Evolutionary conservation across 2,113 vertebrate species (phyloP), one percentile per base, ranked within the genome.

Genomic region (Ctenomys sociabilis): DNA sequence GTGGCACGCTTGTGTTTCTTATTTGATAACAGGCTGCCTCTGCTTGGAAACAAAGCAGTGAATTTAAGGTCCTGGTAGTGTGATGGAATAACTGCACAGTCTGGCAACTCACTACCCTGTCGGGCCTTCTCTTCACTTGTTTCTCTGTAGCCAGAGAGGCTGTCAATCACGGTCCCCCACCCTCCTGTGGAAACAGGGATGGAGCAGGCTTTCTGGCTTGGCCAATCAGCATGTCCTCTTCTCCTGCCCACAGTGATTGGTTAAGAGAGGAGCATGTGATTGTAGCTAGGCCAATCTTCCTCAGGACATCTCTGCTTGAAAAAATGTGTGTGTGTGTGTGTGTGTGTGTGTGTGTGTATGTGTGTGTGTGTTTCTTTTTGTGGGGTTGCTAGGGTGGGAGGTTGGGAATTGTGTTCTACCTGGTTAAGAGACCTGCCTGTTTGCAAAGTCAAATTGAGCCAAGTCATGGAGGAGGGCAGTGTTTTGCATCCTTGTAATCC

Each of bases 251-350:
- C 12, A 28, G 54, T 10, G 45, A 92, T 52, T 90, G 61, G 82
- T 85, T 95, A 73, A 91, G 66, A 57, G 85, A 77, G 54, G 82
- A 30, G 32, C 64, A 68, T 35, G 59, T 66, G 85, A 88, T 75
- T 88, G 24, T 30, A 86, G 49, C 72, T 78, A 89, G 89, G 88
- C 66, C 61, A 91, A 93, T 68, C 52, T 82, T 86, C 72, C n/a
- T 54, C 26, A 28, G 78, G 73, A 77, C 13, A 30, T 85, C 45
- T 82, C n/a, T 72, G 22, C 82, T 66, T 40, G 73, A 78, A 54
- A 57, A 81, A 17, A 12, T 13, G 45, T 87, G 35, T 37, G 78
- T 35, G 32, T n/a, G 43, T 45, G 12, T 28, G 24, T 43, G 22
- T 73, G 70, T 40, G 68, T 19, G 70, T 0, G 68, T 14, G 0